phyloP scores from a whole-genome alignment of 2,113 vertebrate species.

The Eolophus roseicapilla region DNA sequence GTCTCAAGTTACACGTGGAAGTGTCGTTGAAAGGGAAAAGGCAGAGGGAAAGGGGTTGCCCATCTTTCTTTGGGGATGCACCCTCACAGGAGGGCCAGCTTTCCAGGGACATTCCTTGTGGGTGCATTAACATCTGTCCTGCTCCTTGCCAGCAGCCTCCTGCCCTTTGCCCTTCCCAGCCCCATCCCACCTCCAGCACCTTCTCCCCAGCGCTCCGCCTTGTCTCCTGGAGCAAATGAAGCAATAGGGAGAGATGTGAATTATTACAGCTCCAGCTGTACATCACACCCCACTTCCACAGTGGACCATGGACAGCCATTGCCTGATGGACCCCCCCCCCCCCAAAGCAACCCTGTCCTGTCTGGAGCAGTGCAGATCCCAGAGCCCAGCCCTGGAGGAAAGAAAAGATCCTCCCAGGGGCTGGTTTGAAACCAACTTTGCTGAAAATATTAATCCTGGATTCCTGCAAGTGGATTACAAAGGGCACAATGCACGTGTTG shows the following conservation, averaged over 20 bases:
- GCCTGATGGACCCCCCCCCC: neutral
- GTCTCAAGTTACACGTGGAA: constrained; percentile 68
- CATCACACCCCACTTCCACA: neutral
- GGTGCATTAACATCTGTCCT: neutral
- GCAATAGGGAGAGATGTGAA: neutral
- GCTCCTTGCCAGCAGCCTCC: neutral
- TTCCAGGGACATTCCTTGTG: neutral
- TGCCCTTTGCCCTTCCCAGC: neutral
- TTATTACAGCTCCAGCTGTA: rapidly evolving
- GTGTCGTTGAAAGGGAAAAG: constrained; percentile 27
- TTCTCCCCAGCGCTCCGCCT: neutral
- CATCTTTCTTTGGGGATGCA: neutral
- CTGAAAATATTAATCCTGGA: neutral
- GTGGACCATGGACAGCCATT: rapidly evolving
- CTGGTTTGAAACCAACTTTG: neutral
- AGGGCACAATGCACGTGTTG: rapidly evolving
- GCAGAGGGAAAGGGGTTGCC: neutral
- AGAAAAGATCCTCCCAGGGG: neutral
- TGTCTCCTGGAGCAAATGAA: neutral
- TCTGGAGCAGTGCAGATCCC: neutral
- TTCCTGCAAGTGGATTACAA: neutral
- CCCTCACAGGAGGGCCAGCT: neutral
- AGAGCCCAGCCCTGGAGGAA: rapidly evolving
- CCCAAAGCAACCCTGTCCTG: rapidly evolving
- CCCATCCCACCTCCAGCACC: neutral